Evolutionary conservation across 2,797 vertebrate genomes (phyloP).

Genomic region (Pempheris klunzingeri): DNA sequence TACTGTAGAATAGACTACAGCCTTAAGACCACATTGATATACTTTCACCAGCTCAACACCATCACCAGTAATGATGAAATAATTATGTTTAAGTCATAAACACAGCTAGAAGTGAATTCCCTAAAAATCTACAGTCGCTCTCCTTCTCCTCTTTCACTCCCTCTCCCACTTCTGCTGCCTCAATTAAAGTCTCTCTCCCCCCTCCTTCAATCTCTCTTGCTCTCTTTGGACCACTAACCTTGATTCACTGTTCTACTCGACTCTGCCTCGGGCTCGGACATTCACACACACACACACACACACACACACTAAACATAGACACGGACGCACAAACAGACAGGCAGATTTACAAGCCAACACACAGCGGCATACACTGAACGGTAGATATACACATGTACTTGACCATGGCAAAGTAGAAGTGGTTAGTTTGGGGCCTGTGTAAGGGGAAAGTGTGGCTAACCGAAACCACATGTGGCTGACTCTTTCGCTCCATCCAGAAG

Average conservation of each 20-base stretch:
- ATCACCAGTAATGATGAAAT: conserved; percentile 33
- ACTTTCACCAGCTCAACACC: conserved; percentile 35
- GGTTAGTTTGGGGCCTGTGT: conserved; percentile 75
- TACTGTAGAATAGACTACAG: conserved; percentile 2
- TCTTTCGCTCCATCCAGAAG: conserved; percentile 58
- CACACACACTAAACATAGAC: conserved; percentile 12
- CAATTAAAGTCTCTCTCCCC: conserved; percentile 40
- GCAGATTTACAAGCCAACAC: conserved; percentile 64
- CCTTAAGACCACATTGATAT: conserved; percentile 40
- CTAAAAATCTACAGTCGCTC: conserved; percentile 6
- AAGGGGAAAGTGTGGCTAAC: conserved; percentile 78
- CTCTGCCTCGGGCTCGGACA: conserved; percentile 65
- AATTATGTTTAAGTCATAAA: conserved; percentile 35
- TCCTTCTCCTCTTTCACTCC: conserved; percentile 25
- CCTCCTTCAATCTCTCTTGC: conserved; percentile 52
- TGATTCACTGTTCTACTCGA: conserved; percentile 71
- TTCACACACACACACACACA: conserved; percentile 33
- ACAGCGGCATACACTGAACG: conserved; percentile 20
- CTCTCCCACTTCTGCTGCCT: conserved; percentile 46
- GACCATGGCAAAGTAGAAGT: conserved; percentile 66
- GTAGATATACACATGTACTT: conserved; percentile 65
- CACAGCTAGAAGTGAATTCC: conserved; percentile 13
- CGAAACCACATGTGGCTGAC: conserved; percentile 82
- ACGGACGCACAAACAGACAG: conserved; percentile 33
- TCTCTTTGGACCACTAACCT: conserved; percentile 78